A percentile compares a stretch with the other conserved stretches of the same genome.
These are phyloP conservation scores for Rhinoraja longicauda DNA, from an alignment of 2,797 vertebrate species.

Conservation along the genomic window DNA sequence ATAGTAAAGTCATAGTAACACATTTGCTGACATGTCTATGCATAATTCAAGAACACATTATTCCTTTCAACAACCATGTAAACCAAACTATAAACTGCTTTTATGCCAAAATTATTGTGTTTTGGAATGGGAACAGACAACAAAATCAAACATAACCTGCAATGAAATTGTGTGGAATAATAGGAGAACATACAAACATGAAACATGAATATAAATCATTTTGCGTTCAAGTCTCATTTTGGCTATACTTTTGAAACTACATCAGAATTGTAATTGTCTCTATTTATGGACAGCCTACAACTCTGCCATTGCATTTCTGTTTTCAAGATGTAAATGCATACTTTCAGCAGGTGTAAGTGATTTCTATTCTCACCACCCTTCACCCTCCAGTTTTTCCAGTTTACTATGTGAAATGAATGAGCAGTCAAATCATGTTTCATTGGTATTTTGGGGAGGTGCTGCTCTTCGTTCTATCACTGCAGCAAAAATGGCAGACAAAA, in stretches of 20 bases:
- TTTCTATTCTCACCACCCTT: no score
- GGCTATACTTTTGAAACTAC: neutral
- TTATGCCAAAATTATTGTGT: constrained; percentile 26
- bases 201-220: neutral
- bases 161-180: constrained; percentile 3
- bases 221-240: constrained; percentile 2
- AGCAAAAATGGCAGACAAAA: no score
- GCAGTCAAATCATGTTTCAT: no score
- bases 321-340: neutral
- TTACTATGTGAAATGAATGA: neutral
- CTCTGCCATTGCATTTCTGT: neutral
- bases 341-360: neutral
- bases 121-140: constrained; percentile 25
- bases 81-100: constrained; percentile 17
- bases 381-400: no score
- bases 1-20: neutral
- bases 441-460: neutral
- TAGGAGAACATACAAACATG: neutral
- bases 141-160: neutral
- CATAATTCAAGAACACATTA: constrained; percentile 15
- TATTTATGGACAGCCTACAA: neutral
- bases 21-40: neutral
- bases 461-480: neutral
- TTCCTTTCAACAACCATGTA: constrained; percentile 15
- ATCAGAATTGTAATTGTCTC: constrained; percentile 3